Evolutionary conservation across 2,113 vertebrate genomes (phyloP), one percentile per base, ranked within the genome.

Genomic region (Lutjanus erythropterus): DNA sequence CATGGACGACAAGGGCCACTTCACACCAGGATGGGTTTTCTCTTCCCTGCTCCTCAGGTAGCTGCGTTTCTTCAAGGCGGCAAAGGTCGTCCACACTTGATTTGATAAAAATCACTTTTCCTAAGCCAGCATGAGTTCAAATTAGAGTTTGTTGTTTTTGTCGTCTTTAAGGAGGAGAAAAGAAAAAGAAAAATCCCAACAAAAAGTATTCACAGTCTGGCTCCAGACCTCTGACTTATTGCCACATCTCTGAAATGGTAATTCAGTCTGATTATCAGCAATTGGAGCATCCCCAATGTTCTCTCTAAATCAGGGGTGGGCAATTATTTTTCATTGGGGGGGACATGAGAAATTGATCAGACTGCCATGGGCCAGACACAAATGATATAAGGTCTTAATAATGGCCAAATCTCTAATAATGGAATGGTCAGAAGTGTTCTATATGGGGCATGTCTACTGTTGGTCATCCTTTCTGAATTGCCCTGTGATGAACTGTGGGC

Each of bases 1-100:
- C 87, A 37, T 1, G 50, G 75, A 80, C 85, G 66, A 87, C 83
- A 77, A 76, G 80, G 75, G 74, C 85, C 86, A 78, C 80, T 86
- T 90, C 85, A 76, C 86, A 77, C 83, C 79, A 46, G 79, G 81
- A 86, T 69, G 60, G 41, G 64, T 73, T 72, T 42, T 55, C 65
- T 19, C 47, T 46, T 71, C 39, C 68, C 52, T 46, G 42, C 52
- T 47, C 6, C 78, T 80, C 49, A 60, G 61, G 84, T 61, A 70
- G 75, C 68, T 64, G 71, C 73, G 55, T 70, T 70, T 81, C 27
- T 73, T 83, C 80, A 66, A 75, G 77, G 82, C 62, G 61, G 66
- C 75, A 75, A 76, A 91, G 82, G 91, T 86, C 81, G 35, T 80
- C 85, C 75, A 77, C 23, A 60, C 46, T 74, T 21, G 33, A 78